Conservation (phyloP, 23 tunicate genomes). For the Halocynthia roretzi region DNA sequence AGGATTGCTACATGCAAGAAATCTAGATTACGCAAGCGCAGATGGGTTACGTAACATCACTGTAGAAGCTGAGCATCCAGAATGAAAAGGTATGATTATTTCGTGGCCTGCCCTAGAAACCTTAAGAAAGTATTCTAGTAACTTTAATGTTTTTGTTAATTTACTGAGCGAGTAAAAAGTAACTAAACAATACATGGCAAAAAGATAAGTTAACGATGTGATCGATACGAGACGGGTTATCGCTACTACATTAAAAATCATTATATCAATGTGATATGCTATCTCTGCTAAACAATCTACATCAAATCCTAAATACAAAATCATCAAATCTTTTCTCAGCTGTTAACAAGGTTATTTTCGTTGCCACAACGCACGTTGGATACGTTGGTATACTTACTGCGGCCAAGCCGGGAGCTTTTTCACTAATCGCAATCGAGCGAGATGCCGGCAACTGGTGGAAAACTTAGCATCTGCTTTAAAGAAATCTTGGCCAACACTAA, state of each 20-base stretch:
- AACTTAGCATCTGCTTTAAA: conserved; percentile 43
- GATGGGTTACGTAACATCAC: conserved; percentile 40
- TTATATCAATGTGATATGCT: neutral
- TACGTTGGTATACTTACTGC: conserved; percentile 75
- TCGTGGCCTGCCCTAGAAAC: neutral
- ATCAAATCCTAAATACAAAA: neutral
- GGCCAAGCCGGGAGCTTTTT: conserved; percentile 41
- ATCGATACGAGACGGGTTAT: no score
- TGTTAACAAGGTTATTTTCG: conserved; percentile 29
- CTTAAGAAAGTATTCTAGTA: no score
- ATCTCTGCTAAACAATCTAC: neutral
- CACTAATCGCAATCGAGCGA: conserved; percentile 53
- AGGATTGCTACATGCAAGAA: conserved; percentile 70
- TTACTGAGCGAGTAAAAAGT: no score
- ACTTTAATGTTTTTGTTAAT: no score
- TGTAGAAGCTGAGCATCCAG: conserved; percentile 59
- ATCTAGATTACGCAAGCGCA: conserved; percentile 59
- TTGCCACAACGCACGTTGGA: conserved; percentile 61
- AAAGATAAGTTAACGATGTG: no score
- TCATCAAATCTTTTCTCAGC: neutral
- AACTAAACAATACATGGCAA: no score
- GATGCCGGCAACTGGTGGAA: conserved; percentile 37
- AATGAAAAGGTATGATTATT: neutral
- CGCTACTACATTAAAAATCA: no score
- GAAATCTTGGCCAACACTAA: conserved; percentile 44